Evolutionary conservation across 2,888 invertebrate genomes (phyloP).

Genomic region (Morpho deidamia): DNA sequence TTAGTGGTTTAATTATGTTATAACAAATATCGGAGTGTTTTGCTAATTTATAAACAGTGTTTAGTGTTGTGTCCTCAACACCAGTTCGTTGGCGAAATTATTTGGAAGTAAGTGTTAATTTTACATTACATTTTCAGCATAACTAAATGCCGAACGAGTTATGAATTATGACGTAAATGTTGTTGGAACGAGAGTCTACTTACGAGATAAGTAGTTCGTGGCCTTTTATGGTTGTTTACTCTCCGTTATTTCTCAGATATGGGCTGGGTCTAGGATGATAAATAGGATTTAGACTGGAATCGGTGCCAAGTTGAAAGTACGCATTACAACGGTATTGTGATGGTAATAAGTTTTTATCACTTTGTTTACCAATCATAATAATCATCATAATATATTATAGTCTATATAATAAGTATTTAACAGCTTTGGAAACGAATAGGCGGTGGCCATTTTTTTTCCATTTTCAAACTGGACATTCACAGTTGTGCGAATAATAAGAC

Average conservation of each 20-base stretch:
- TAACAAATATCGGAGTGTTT: conserved; percentile 32
- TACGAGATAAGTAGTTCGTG: conserved; percentile 24
- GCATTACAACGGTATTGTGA: conserved; percentile 23
- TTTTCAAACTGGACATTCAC: too few species aligned
- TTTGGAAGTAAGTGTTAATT: conserved; percentile 9
- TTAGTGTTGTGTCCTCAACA: conserved; percentile 27
- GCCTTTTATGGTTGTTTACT: conserved; percentile 31
- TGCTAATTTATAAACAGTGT: conserved; percentile 27
- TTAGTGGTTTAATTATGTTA: conserved; percentile 38
- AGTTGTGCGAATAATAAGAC: too few species aligned
- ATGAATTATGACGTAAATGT: conserved; percentile 19
- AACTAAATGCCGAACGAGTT: background rate
- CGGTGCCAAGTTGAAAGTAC: conserved; percentile 29
- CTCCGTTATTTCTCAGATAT: conserved; percentile 38
- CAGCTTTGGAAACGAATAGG: background rate
- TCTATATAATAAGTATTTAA: background rate
- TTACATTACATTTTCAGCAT: conserved; percentile 6
- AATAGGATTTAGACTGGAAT: conserved; percentile 31
- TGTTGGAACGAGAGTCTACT: conserved; percentile 26
- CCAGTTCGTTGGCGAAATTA: conserved; percentile 3
- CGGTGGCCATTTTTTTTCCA: too few species aligned
- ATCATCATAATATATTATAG: background rate
- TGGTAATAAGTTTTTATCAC: background rate
- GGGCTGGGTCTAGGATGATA: conserved; percentile 31
- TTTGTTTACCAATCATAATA: background rate